Percentiles rank a stretch among this genome's conserved stretches.
Evolutionary conservation across 2,888 invertebrate species (phyloP).

Genomic region (Heliconius charithonia): DNA sequence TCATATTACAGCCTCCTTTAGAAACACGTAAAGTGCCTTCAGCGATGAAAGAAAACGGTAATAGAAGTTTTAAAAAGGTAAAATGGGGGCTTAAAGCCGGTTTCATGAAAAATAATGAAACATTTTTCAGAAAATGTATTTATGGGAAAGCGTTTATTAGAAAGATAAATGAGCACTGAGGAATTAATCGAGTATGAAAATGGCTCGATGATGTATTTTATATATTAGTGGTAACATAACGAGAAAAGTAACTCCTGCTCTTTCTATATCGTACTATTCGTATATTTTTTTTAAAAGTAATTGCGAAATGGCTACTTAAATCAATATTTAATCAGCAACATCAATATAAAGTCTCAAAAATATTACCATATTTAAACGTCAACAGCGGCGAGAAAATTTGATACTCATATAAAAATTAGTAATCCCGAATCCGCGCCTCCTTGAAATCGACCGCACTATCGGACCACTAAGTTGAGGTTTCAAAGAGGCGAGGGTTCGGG

Average conservation of each 20-base stretch:
- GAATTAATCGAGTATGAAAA: constrained; percentile 13
- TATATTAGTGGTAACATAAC: neutral
- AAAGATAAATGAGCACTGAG: constrained; percentile 21
- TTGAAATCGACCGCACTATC: too few species aligned
- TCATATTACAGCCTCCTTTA: constrained; percentile 67
- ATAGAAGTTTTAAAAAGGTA: constrained; percentile 48
- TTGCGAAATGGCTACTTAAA: neutral
- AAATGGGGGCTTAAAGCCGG: constrained; percentile 41
- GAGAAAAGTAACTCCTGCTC: neutral
- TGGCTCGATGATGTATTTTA: neutral
- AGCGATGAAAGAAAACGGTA: constrained; percentile 51
- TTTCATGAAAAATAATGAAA: constrained; percentile 35
- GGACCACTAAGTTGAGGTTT: too few species aligned
- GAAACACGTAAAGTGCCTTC: constrained; percentile 54
- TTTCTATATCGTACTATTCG: too few species aligned
- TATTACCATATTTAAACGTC: neutral
- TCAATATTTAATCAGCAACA: neutral
- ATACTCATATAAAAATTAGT: neutral
- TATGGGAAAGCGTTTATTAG: constrained; percentile 24
- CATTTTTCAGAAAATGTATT: constrained; percentile 32
- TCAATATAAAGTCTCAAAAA: neutral
- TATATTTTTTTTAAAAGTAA: neutral
- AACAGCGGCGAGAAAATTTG: neutral
- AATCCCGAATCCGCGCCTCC: too few species aligned
- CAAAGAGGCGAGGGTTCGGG: too few species aligned